Percentiles rank a stretch among this genome's conserved stretches.
Evolutionary conservation across 2,888 invertebrate species (phyloP).

Genomic region (Pseudococcus jackbeardsleyi): DNA sequence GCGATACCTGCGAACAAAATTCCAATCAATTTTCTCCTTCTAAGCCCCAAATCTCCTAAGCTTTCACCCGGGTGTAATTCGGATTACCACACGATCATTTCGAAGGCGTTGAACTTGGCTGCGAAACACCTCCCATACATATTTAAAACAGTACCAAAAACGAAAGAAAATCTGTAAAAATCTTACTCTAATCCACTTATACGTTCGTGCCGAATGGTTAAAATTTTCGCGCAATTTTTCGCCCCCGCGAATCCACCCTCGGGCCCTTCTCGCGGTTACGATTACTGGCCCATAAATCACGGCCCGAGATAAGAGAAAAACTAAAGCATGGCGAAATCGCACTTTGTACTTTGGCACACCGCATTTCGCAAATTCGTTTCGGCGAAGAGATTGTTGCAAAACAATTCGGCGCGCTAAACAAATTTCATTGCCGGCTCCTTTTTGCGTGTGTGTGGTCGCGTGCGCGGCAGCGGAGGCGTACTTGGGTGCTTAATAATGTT

Average conservation of each 20-base stretch:
- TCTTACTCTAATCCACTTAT: too few relatives aligned
- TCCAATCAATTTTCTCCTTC: too few relatives aligned
- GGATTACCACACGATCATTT: too few relatives aligned
- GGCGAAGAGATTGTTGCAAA: slow-evolving; percentile 42
- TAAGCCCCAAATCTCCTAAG: too few relatives aligned
- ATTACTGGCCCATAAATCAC: slow-evolving; percentile 8
- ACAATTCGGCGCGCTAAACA: slow-evolving; percentile 47
- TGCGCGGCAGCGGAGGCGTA: background rate
- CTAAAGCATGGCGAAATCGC: slow-evolving; percentile 33
- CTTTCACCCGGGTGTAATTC: too few relatives aligned
- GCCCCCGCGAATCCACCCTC: background rate
- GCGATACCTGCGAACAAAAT: too few relatives aligned
- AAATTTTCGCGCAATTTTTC: background rate
- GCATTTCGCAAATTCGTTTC: slow-evolving; percentile 40
- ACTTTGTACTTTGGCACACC: slow-evolving; percentile 38
- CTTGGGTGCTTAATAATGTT: slow-evolving; percentile 45
- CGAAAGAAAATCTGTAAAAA: too few relatives aligned
- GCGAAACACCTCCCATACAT: too few relatives aligned
- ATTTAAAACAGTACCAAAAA: too few relatives aligned
- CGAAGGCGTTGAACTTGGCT: too few relatives aligned
- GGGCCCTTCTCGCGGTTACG: background rate
- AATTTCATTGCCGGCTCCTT: slow-evolving; percentile 22
- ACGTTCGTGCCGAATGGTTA: background rate
- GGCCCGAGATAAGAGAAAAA: slow-evolving; percentile 16
- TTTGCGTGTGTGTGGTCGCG: slow-evolving; percentile 30